Percentiles rank a stretch among this genome's conserved stretches.
These are phyloP conservation scores for Araneus ventricosus DNA, from an alignment of 1,140 invertebrate genomes.

Conservation along the genomic window DNA sequence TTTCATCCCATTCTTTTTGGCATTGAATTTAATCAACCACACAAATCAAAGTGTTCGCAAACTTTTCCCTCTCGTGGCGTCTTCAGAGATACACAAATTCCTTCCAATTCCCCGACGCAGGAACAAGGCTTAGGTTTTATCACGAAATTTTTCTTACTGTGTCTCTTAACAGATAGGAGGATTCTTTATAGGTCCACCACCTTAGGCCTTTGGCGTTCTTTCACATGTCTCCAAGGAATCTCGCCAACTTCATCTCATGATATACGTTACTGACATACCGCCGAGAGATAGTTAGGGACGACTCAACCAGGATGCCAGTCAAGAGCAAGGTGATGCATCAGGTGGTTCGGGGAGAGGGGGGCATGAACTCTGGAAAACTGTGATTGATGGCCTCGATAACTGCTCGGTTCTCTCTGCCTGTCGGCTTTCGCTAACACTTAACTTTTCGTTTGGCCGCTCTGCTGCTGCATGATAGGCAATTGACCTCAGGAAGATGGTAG, in stretches of 20 bases:
- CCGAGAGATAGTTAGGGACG: background rate
- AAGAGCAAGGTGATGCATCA: background rate
- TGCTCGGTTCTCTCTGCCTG: constrained; percentile 28
- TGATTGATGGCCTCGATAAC: constrained; percentile 62
- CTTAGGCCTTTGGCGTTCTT: background rate
- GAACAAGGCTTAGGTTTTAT: no score
- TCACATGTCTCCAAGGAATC: background rate
- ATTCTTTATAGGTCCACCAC: background rate
- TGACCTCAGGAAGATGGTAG: constrained; percentile 33
- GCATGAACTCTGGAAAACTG: constrained; percentile 24
- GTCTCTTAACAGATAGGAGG: background rate
- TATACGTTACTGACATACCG: background rate
- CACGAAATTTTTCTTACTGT: background rate
- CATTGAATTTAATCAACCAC: no score
- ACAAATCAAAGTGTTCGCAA: no score
- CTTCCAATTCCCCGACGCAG: no score
- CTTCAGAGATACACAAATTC: no score
- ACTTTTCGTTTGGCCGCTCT: background rate
- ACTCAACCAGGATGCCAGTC: constrained; percentile 18
- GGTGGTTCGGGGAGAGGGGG: background rate
- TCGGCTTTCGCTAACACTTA: constrained; percentile 20
- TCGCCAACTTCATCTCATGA: background rate
- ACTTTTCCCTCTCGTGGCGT: no score
- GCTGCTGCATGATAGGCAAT: constrained; percentile 19
- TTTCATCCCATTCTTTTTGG: no score